A percentile compares a stretch with the other conserved stretches of the same genome.
Conservation (phyloP, 2,113 vertebrate genomes). For the Lampris incognitus region DNA sequence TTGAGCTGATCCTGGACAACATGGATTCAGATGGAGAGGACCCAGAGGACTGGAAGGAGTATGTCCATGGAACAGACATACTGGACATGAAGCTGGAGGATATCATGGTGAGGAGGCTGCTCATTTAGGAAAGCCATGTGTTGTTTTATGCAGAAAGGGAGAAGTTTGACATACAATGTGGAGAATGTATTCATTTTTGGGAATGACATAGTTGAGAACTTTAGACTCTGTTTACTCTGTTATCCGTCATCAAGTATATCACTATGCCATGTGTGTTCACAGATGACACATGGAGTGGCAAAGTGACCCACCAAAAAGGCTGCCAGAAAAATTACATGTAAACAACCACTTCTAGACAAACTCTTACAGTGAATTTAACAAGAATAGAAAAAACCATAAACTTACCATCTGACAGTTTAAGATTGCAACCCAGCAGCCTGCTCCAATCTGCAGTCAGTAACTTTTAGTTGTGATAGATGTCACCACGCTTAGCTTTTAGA, state of each 20-base stretch:
- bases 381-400: conserved; percentile 42
- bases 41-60: conserved; percentile 94
- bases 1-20: conserved; percentile 97
- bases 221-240: conserved; percentile 30
- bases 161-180: not conserved
- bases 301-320: conserved; percentile 25
- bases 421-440: conserved; percentile 34
- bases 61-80: conserved; percentile 90
- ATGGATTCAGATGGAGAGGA: conserved; percentile 86
- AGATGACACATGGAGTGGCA: conserved; percentile 27
- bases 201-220: not conserved
- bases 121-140: not conserved
- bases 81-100: conserved; percentile 97
- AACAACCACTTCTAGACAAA: conserved; percentile 7
- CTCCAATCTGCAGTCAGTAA: conserved; percentile 2
- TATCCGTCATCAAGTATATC: conserved; percentile 26
- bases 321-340: conserved; percentile 5
- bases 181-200: no score
- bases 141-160: not conserved
- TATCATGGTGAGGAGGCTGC: conserved; percentile 87
- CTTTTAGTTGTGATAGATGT: conserved; percentile 54
- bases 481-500: not conserved
- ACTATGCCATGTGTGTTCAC: not conserved
- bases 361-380: conserved; percentile 11
- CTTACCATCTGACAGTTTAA: conserved; percentile 46